Base-by-base conservation (phyloP, 1,140 invertebrate genomes). In the Drosophila trapezifrons region DNA sequence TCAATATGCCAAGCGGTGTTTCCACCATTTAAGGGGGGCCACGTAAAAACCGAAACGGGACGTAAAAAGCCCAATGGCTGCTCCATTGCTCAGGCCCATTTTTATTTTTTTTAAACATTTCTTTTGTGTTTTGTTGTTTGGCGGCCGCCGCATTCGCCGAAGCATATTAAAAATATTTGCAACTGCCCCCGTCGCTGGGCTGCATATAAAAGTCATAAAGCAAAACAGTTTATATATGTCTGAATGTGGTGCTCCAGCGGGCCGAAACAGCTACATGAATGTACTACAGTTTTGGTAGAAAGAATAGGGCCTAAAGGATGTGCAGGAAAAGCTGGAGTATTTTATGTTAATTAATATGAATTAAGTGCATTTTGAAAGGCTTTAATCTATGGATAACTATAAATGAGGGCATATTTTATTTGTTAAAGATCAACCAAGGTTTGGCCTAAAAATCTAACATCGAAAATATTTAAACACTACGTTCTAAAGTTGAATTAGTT, bases 111-210 rank as follows among this genome's bases (percentile, higher is more conserved):
- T 56, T 64, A 79, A 79, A 63, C 47, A 42, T 55, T 80, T 80
- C 69, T 70, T 60, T 71, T 74, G 12, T 63, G 52, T n/a, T 27
- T 66, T 6, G 20, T 25, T 70, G 60, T 74, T 75, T 52, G 12
- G 49, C 40, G 12, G 43, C 38, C 38, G 29, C 58, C 43, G 38
- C 79, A 72, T 47, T 71, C 57, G 64, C 35, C 52, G 76, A 64
- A 83, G 83, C 83, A 87, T 87, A 87, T 89, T 89, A 87, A 87
- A 87, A 87, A 84, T 84, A 80, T 77, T 87, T 84, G 56, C 83
- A 76, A 76, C 63, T 70, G 74, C 52, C 57, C 27, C 72, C 29
- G 59, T 40, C 56, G 63, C 51, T 45, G 37, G 60, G 52, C 60
- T 77, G 80, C 84, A 89, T 84, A 80, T 62, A 87, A 81, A 89